Evolutionary conservation across 2,113 vertebrate species (phyloP).

Genomic region (Nibea albiflora): DNA sequence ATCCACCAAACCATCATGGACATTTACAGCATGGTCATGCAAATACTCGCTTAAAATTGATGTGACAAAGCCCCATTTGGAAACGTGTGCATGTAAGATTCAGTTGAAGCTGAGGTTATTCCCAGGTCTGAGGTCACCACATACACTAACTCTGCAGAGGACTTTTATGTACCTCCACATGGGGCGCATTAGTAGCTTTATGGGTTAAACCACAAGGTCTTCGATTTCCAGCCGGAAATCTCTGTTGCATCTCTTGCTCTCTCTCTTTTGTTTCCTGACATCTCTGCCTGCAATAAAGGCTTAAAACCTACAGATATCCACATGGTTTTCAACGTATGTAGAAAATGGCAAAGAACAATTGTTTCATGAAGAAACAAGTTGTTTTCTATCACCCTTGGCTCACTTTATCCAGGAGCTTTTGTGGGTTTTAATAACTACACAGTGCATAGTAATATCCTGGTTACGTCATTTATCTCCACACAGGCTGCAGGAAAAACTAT

Average conservation of each 20-base stretch:
- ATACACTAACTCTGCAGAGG: neutral
- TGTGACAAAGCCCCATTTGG: too few species aligned
- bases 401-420: too few species aligned
- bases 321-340: neutral
- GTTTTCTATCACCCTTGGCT: too few species aligned
- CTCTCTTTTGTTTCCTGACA: neutral
- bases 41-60: too few species aligned
- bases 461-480: neutral
- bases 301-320: conserved; percentile 3
- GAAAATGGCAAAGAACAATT: neutral
- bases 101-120: neutral
- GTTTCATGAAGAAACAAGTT: neutral
- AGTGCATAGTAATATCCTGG: neutral
- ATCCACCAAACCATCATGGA: neutral
- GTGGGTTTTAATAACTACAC: neutral
- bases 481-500: conserved; percentile 16
- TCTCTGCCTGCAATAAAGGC: neutral
- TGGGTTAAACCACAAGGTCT: too few species aligned
- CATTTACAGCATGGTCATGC: neutral
- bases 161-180: neutral
- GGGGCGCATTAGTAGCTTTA: neutral
- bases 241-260: neutral
- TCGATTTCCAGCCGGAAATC: neutral
- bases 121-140: neutral
- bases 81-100: neutral